Conservation (phyloP, 2,888 invertebrate genomes). For the Mystacides longicornis region DNA sequence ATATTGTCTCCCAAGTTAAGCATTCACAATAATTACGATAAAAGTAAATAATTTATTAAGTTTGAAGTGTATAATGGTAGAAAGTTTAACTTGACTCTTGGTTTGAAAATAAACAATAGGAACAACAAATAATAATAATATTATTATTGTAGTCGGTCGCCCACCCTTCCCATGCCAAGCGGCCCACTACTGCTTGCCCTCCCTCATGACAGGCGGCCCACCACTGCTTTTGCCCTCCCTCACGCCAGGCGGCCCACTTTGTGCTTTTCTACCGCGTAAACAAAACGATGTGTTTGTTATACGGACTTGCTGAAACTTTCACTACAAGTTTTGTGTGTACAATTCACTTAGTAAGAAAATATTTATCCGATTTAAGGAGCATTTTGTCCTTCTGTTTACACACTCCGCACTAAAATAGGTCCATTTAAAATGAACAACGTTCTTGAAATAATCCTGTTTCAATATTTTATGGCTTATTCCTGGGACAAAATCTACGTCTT, state of each 20-base stretch:
- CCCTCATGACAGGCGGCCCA: too few species aligned
- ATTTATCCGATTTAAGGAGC: not conserved
- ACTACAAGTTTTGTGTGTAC: not conserved
- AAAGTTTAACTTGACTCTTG: not conserved
- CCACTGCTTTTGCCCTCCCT: too few species aligned
- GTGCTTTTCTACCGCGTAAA: not conserved
- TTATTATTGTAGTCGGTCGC: not conserved
- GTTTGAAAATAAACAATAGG: slow-evolving; percentile 1
- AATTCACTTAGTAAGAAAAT: not conserved
- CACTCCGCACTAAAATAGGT: too few species aligned
- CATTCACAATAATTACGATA: not conserved
- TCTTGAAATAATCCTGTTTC: too few species aligned
- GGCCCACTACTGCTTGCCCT: too few species aligned
- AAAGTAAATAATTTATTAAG: not conserved
- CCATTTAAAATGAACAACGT: too few species aligned
- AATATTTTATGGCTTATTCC: too few species aligned
- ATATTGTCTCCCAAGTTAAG: slow-evolving; percentile 2
- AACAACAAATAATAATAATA: slow-evolving; percentile 1
- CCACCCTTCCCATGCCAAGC: too few species aligned
- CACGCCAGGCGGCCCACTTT: too few species aligned
- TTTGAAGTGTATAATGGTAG: slow-evolving; percentile 1
- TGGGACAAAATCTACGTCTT: too few species aligned
- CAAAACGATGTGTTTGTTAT: slow-evolving; percentile 1
- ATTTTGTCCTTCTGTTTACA: not conserved
- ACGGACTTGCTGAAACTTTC: not conserved